These are phyloP conservation scores for Marronus borbonicus DNA, from an alignment of 2,888 invertebrate genomes.

Conservation along the genomic window DNA sequence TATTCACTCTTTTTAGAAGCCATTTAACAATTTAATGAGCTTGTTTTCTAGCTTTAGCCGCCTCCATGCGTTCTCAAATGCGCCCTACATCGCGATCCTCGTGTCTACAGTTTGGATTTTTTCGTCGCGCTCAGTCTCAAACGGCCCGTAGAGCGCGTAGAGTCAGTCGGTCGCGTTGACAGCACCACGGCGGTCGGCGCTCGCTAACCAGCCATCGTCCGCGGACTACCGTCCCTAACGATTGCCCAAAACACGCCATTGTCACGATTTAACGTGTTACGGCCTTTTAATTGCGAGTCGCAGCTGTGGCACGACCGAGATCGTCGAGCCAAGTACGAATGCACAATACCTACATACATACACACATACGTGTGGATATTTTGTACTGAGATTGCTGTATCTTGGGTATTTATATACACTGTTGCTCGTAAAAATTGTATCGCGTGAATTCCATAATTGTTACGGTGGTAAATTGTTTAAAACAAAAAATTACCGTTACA, in stretches of 20 bases:
- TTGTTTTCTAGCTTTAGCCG: constrained; percentile 2
- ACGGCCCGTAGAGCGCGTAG: neutral
- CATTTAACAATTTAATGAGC: neutral
- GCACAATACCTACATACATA: neutral
- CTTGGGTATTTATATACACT: neutral
- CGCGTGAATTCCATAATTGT: neutral
- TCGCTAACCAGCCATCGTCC: constrained; percentile 42
- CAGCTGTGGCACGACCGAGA: constrained; percentile 20
- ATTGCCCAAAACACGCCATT: constrained; percentile 58
- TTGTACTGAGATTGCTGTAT: too few relatives aligned
- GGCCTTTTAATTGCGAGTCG: constrained; percentile 55
- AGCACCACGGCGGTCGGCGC: constrained; percentile 43
- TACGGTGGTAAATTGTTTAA: neutral
- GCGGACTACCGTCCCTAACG: constrained; percentile 52
- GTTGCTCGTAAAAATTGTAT: too few relatives aligned
- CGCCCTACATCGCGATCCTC: neutral
- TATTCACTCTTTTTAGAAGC: constrained; percentile 15
- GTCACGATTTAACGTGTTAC: constrained; percentile 54
- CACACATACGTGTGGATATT: too few relatives aligned
- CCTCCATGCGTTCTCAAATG: neutral
- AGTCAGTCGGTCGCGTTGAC: constrained; percentile 10
- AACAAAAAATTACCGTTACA: neutral
- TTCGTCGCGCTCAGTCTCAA: neutral
- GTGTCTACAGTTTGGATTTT: neutral
- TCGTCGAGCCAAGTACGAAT: neutral